Base-by-base conservation (phyloP, 2,113 vertebrate species). In the Suncus etruscus region DNA sequence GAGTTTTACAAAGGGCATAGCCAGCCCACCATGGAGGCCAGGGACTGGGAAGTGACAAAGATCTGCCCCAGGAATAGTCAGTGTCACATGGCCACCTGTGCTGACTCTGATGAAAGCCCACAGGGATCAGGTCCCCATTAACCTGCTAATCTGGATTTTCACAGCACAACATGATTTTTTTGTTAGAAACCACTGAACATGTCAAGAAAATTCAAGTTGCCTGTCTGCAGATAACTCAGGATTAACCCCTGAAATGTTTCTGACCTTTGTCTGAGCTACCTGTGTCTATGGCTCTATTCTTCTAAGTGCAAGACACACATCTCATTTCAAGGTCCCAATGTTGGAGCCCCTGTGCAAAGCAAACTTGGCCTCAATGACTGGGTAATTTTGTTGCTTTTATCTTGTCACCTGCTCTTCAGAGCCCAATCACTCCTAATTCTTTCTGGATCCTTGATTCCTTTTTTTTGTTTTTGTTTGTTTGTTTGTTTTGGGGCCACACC, bases 11-110 rank as follows among this genome's bases (percentile, higher is more conserved):
- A 14, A 63, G 54, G 31, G 9, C 66, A 10, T 1, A 14, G 31
- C 48, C n/a, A 2, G 4, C 80, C 11, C 2, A 1, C 65, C 70
- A 63, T 16, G 3, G 45, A 11, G 0, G 0, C 47, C 11, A 4
- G 24, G 50, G 15, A 25, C 32, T 47, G 63, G 50, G 5, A 3
- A 47, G 63, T 63, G 82, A 45, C 39, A 61, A n/a, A 16, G 48
- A 29, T 7, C 58, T 18, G 58, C 16, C 58, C 58, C 58, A 61
- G 58, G 18, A 22, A 61, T 20, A 3, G 11, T 39, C 54, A 20
- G 58, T 61, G 58, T 61, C 58, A 20, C 22, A 16, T 61, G 39
- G 39, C 39, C 39, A 39, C 39, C 58, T 22, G 15, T n/a, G 61
- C 72, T 18, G 3, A 18, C 6, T 47, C 50, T 61, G 3, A 20